phyloP scores from a whole-genome alignment of 1,140 invertebrate genomes.

The Carposina sasakii region DNA sequence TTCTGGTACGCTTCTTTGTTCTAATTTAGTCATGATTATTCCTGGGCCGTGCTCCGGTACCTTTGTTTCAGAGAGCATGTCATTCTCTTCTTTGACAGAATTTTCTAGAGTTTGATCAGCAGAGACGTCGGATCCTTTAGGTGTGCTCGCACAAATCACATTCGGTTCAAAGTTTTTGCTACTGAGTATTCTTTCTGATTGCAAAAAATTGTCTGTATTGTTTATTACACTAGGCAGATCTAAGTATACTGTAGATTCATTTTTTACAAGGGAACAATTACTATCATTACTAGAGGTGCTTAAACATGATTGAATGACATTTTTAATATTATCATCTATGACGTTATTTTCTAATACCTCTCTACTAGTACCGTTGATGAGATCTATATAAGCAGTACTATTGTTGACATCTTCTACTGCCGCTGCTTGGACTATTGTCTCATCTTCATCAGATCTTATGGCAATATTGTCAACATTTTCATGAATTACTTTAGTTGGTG shows the following conservation, averaged over 20 bases:
- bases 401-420: conserved; percentile 21
- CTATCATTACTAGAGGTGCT: conserved; percentile 26
- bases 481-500: neutral
- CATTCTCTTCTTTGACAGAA: conserved; percentile 21
- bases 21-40: conserved; percentile 42
- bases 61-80: conserved; percentile 37
- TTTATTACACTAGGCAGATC: conserved; percentile 53
- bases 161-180: conserved; percentile 28
- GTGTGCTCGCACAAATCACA: conserved; percentile 44
- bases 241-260: conserved; percentile 58
- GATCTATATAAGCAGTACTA: conserved; percentile 52
- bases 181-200: conserved; percentile 42
- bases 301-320: conserved; percentile 34
- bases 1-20: conserved; percentile 50
- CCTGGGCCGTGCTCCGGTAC: conserved; percentile 35
- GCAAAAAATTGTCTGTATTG: conserved; percentile 46
- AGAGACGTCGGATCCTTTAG: conserved; percentile 42
- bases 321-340: conserved; percentile 35
- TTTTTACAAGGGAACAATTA: conserved; percentile 28
- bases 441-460: conserved; percentile 22
- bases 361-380: conserved; percentile 42
- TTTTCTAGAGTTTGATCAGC: conserved; percentile 33
- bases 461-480: conserved; percentile 9
- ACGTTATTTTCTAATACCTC: conserved; percentile 30
- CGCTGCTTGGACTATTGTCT: conserved; percentile 10